A percentile compares a stretch with the other conserved stretches of the same genome.
phyloP scores from a whole-genome alignment of 2,797 vertebrate species.

The Galago senegalensis region DNA sequence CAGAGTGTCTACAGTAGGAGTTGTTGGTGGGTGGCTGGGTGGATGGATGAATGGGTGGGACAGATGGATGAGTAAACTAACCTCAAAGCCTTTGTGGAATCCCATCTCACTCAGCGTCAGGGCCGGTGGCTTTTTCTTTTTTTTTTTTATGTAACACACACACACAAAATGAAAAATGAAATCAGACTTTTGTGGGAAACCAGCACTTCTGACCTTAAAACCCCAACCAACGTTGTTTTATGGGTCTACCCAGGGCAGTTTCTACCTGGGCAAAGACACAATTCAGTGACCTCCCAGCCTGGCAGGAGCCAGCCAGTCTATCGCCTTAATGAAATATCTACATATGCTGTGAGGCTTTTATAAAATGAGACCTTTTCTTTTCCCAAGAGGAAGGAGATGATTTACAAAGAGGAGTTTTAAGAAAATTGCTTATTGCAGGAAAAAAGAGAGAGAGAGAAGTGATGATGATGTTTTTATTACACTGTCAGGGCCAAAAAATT shows the following conservation, averaged over 20 bases:
- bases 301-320: not conserved
- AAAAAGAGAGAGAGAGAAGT: slow-evolving; percentile 58
- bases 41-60: not conserved
- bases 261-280: not conserved
- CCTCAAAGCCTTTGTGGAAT: not conserved
- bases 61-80: not conserved
- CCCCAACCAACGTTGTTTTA: not conserved
- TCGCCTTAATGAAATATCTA: slow-evolving; percentile 52
- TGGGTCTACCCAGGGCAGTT: not conserved
- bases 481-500: not conserved
- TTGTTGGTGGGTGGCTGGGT: not conserved
- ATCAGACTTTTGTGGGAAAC: not conserved
- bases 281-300: not conserved
- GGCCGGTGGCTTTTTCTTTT: not conserved
- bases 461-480: slow-evolving; percentile 42
- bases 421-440: slow-evolving; percentile 64
- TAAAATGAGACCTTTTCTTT: not conserved
- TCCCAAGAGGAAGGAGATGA: not conserved
- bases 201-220: slow-evolving; percentile 37
- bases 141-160: not conserved
- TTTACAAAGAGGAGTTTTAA: slow-evolving; percentile 21
- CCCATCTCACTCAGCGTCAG: not conserved
- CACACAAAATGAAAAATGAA: not conserved
- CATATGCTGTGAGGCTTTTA: slow-evolving; percentile 20
- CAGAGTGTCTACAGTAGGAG: not conserved